Conservation (phyloP, 2,888 invertebrate species). For the Conus canariensis region DNA sequence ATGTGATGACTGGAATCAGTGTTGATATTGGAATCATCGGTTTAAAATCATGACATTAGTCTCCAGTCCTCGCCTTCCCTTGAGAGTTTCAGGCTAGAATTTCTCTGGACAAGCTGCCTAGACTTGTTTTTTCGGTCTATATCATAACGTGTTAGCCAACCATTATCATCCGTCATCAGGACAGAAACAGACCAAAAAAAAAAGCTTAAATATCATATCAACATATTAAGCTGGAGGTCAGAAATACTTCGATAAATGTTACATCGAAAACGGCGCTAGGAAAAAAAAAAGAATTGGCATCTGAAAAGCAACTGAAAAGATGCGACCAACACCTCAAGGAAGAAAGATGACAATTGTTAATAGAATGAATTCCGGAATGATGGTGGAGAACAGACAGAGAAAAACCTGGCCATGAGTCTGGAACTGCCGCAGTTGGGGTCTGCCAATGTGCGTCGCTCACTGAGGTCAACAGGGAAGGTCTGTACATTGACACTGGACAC, state of each 20-base stretch:
- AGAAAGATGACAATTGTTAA: neutral
- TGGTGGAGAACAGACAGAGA: neutral
- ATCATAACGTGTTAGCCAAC: neutral
- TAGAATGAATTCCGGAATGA: neutral
- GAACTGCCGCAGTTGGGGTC: too few species aligned
- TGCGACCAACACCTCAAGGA: neutral
- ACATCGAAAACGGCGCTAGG: too few species aligned
- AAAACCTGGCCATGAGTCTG: too few species aligned
- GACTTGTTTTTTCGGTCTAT: neutral
- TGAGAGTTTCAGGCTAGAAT: too few species aligned
- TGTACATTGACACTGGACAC: neutral
- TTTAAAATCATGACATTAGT: too few species aligned
- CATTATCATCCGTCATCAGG: neutral
- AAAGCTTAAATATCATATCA: neutral
- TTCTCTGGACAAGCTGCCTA: too few species aligned
- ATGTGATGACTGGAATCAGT: too few species aligned
- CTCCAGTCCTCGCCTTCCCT: too few species aligned
- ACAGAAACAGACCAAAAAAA: neutral
- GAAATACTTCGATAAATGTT: neutral
- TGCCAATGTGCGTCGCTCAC: too few species aligned
- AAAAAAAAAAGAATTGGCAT: neutral
- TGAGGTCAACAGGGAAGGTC: neutral
- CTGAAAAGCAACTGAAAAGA: neutral
- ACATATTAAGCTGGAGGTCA: neutral
- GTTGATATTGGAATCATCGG: too few species aligned